Conservation (phyloP, 1,140 invertebrate genomes). For the Adelges cooleyi region DNA sequence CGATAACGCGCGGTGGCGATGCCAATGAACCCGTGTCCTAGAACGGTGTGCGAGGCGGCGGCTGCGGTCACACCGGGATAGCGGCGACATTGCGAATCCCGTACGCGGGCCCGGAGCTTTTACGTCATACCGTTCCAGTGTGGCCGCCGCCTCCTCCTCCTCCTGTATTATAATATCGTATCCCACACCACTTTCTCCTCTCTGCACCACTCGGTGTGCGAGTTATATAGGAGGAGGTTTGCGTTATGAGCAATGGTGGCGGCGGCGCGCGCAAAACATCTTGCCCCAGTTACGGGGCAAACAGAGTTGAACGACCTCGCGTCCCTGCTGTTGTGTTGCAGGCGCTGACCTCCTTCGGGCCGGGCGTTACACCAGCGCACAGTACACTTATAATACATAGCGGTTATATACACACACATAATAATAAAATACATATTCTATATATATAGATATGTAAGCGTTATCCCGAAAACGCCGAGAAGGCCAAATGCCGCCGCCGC, state of each 20-base stretch:
- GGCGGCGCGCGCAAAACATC: neutral
- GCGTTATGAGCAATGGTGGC: too few relatives aligned
- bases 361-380: neutral
- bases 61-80: neutral
- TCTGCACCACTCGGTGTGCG: too few relatives aligned
- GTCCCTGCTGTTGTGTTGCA: slow-evolving; percentile 21
- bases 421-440: neutral
- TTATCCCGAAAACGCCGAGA: slow-evolving; percentile 12
- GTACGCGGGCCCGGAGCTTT: neutral
- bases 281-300: neutral
- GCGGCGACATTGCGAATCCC: slow-evolving; percentile 2
- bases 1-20: slow-evolving; percentile 15
- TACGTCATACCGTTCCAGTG: neutral
- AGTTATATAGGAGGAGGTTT: too few relatives aligned
- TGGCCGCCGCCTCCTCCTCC: neutral
- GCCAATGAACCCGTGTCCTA: slow-evolving; percentile 28
- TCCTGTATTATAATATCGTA: neutral
- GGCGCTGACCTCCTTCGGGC: slow-evolving; percentile 18
- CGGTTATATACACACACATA: neutral
- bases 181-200: too few relatives aligned
- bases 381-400: neutral
- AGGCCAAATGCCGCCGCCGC: slow-evolving; percentile 16
- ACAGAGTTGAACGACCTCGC: slow-evolving; percentile 18
- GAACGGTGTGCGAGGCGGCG: neutral
- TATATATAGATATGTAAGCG: neutral